Conservation (phyloP, 2,888 invertebrate species). For the Ectropis crepuscularia region DNA sequence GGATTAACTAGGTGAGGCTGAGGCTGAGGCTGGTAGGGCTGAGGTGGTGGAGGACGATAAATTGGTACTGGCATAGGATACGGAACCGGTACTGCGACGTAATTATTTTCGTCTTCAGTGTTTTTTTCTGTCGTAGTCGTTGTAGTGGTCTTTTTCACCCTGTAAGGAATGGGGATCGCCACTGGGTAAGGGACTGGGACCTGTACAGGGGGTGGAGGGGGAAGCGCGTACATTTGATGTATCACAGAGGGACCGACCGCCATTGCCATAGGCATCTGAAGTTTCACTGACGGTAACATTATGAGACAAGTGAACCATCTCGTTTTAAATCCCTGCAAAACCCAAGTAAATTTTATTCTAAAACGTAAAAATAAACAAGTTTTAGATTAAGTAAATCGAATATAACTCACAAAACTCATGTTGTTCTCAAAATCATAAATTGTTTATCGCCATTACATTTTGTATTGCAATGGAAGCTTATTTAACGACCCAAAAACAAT, state of each 20-base stretch:
- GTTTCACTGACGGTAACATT: constrained; percentile 14
- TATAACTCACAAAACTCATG: constrained; percentile 6
- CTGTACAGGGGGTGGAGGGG: constrained; percentile 26
- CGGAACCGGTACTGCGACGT: constrained; percentile 22
- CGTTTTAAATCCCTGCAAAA: constrained; percentile 9
- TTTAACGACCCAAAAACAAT: background rate
- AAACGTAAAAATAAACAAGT: background rate
- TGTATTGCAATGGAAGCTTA: too few relatives aligned
- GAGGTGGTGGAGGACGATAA: background rate
- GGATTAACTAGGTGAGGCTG: too few relatives aligned
- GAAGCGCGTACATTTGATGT: constrained; percentile 25
- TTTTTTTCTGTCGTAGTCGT: constrained; percentile 10
- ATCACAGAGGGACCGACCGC: constrained; percentile 11
- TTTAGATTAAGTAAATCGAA: background rate
- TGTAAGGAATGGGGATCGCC: constrained; percentile 16
- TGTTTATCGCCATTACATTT: too few relatives aligned
- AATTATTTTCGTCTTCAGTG: background rate
- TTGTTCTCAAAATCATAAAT: background rate
- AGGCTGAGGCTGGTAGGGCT: too few relatives aligned
- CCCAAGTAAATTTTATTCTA: background rate
- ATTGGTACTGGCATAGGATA: constrained; percentile 24
- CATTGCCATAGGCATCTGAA: constrained; percentile 17
- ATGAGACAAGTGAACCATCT: constrained; percentile 16
- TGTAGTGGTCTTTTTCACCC: constrained; percentile 12
- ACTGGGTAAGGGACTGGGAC: constrained; percentile 16